phyloP scores from a whole-genome alignment of 1,140 invertebrate genomes.

The Zeugodacus cucurbitae region DNA sequence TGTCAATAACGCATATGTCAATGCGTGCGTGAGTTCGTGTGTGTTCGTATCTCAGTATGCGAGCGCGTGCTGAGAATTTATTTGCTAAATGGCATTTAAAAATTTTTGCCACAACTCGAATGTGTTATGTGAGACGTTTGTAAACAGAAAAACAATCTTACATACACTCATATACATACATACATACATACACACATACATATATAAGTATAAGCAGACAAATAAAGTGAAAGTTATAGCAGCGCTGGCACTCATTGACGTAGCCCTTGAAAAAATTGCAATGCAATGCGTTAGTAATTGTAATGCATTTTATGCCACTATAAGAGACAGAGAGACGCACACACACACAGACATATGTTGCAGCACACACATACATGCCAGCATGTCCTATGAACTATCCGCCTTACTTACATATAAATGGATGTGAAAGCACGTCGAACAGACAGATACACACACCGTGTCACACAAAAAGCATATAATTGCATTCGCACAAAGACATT shows the following conservation, averaged over 20 bases:
- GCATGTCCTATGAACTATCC: neutral
- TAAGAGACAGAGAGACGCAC: neutral
- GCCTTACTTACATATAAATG: neutral
- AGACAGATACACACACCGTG: neutral
- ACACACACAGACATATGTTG: neutral
- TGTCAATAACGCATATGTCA: neutral
- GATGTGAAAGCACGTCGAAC: neutral
- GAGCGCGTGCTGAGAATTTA: neutral
- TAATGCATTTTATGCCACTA: neutral
- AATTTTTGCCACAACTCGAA: conserved; percentile 1
- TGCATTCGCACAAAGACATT: conserved; percentile 7
- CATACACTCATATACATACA: neutral
- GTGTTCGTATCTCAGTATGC: too few relatives aligned
- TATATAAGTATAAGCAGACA: neutral
- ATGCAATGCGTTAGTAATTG: neutral
- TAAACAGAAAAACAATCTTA: neutral
- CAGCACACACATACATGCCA: neutral
- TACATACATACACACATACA: neutral
- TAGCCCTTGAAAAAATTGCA: conserved; percentile 25
- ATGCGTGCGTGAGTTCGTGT: neutral
- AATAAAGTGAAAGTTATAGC: neutral
- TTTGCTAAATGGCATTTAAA: neutral
- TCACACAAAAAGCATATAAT: neutral
- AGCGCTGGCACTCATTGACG: neutral
- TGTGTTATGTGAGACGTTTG: neutral